Base-by-base conservation (phyloP, 2,797 vertebrate genomes). In the Cyprinella venusta region DNA sequence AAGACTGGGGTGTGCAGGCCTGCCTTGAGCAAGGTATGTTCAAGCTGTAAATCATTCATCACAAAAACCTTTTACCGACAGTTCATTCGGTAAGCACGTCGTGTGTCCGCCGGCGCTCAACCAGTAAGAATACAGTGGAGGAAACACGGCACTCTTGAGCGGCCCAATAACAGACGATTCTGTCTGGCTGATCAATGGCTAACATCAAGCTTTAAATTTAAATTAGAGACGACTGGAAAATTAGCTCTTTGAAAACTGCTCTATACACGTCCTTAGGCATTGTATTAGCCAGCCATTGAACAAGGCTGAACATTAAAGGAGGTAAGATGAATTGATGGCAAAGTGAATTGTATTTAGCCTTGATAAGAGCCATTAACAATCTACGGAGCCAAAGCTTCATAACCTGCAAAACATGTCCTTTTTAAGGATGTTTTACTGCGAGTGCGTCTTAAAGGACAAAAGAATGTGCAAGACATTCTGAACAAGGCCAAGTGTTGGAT, bases 11-110 rank as follows among this genome's bases (percentile, higher is more conserved):
- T 52, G 50, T 33, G 45, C 76, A 54, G 59, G 67, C 21, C 76
- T 82, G 86, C 80, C 82, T 81, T 78, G 84, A 79, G 84, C 86
- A 76, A 83, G 56, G 85, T 68, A 64, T 54, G 45, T 63, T 83
- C 69, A 71, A 74, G 84, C 67, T 86, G 74, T 92, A 88, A 92
- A 93, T 92, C 83, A 92, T 91, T 93, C 69, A 91, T 90, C 81
- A 63, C 82, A 82, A 87, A 91, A 86, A 87, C 78, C 76, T 81
- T 87, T 81, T 78, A 56, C 70, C 48, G 63, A 76, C 79, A 88
- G 89, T 91, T 93, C 85, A 90, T 85, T 68, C 83, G 67, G 79
- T 30, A 71, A 78, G 45, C 52, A 33, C 21, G 19, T 33, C 40
- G 59, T 15, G 40, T 84, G 61, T 84, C 75, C 38, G 19, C 67